Evolutionary conservation across 2,888 invertebrate genomes (phyloP).

Genomic region (Disparrhopalites patrizii): DNA sequence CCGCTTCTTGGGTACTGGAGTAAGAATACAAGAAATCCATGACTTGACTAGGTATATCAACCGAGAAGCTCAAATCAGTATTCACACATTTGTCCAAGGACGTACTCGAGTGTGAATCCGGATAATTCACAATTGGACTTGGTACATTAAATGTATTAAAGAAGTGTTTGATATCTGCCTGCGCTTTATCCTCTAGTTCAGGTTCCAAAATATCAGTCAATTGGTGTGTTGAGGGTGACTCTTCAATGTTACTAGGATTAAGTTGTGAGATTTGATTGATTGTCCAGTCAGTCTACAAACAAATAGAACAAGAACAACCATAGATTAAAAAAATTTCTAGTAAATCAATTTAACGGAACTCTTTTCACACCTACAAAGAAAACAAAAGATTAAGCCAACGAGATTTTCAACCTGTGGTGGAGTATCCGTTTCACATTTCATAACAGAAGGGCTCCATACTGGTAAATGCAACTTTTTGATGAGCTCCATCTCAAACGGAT

Average conservation of each 20-base stretch:
- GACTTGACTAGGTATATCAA: conserved; percentile 13
- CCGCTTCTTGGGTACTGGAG: too few relatives aligned
- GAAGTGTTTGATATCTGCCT: conserved; percentile 1
- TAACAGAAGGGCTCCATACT: conserved; percentile 12
- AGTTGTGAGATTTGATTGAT: conserved; percentile 29
- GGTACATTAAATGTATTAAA: conserved; percentile 8
- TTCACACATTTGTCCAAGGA: conserved; percentile 9
- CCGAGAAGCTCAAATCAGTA: conserved; percentile 10
- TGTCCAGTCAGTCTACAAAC: conserved; percentile 13
- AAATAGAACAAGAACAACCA: neutral
- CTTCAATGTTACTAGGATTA: conserved; percentile 25
- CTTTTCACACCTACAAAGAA: neutral
- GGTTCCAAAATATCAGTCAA: conserved; percentile 1
- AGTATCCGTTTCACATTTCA: neutral
- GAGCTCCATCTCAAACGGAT: conserved; percentile 14
- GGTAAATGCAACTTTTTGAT: neutral
- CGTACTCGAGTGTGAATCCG: too few relatives aligned
- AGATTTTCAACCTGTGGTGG: conserved; percentile 13
- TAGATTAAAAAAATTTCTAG: neutral
- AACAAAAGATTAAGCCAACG: neutral
- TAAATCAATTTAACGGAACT: neutral
- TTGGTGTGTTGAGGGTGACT: conserved; percentile 32
- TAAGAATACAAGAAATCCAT: conserved; percentile 10
- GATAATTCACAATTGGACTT: neutral
- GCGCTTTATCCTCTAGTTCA: conserved; percentile 6